These are phyloP conservation scores for Aporophyla lueneburgensis DNA, from an alignment of 2,888 invertebrate genomes.

Conservation along the genomic window DNA sequence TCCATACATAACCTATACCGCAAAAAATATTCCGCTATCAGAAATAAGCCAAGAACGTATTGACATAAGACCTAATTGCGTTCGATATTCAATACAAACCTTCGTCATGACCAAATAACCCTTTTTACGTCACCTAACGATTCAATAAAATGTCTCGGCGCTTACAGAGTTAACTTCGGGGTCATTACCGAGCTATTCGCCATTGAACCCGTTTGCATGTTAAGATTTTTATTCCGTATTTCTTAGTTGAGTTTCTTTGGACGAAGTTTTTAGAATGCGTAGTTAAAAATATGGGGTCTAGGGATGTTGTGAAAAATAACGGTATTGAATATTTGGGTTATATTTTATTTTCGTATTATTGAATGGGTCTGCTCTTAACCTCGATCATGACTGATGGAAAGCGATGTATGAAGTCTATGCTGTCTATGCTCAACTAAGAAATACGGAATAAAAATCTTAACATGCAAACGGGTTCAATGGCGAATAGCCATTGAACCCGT, in stretches of 20 bases:
- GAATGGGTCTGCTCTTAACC: too few relatives aligned
- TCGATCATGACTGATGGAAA: too few relatives aligned
- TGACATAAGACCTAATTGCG: conserved; percentile 43
- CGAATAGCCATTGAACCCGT: conserved; percentile 37
- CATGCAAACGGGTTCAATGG: conserved; percentile 24
- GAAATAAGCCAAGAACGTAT: conserved; percentile 4
- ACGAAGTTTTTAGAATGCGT: neutral
- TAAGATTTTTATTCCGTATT: conserved; percentile 12
- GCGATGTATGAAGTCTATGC: too few relatives aligned
- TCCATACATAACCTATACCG: neutral
- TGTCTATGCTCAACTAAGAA: conserved; percentile 6
- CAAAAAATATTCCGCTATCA: neutral
- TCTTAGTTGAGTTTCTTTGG: conserved; percentile 3
- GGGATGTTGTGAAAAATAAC: neutral
- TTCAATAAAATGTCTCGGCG: conserved; percentile 48
- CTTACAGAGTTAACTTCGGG: conserved; percentile 46
- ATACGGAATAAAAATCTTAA: conserved; percentile 9
- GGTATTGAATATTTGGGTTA: too few relatives aligned
- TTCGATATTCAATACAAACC: conserved; percentile 51
- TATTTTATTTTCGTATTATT: too few relatives aligned
- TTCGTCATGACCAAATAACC: conserved; percentile 56
- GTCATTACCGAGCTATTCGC: conserved; percentile 47
- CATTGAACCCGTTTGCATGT: conserved; percentile 23
- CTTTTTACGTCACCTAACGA: conserved; percentile 58
- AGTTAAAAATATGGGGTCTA: neutral